Base-by-base conservation (phyloP, 1,140 invertebrate species). In the Atta texana region DNA sequence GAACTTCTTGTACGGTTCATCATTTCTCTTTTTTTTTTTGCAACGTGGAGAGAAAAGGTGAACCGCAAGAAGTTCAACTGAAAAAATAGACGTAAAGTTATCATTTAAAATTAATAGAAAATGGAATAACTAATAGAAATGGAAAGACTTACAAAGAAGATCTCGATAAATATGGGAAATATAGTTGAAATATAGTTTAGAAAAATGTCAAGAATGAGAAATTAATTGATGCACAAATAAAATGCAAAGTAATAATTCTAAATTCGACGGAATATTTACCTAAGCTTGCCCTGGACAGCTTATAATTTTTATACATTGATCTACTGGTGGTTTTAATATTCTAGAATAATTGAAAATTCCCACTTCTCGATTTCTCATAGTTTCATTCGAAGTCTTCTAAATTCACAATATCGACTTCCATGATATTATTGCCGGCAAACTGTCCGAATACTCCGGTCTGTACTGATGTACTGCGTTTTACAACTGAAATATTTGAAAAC, bases 331-430 rank as follows among this genome's bases (percentile, higher is more conserved):
- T 88, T 69, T 49, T 87, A 91, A 91, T 88, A 90, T 63, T 90
- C 89, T 91, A 91, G 87, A 90, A 88, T 87, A 81, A 91, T 89
- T 88, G 61, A 82, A 88, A 91, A 68, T 86, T 85, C 69, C 80
- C 80, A 57, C 24, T 63, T 8, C 72, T 91, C 87, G 80, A 90
- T 89, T 89, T 92, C 94, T 80, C 93, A 87, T 21, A 61, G 21
- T 89, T 72, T 90, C 55, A 74, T 59, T 82, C 55, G 64, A 91
- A 31, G n/a, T 90, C 87, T 2, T 69, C 94, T 76, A 97, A 94
- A 94, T 98, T 98, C 24, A 97, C 90, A 88, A 98, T 97, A 92
- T 97, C 95, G 84, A 97, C 96, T 93, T 98, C 97, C 74, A 97
- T 95, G 59, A 98, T 96, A 87, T 96, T 96, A 61, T 96, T 96